Base-by-base conservation (phyloP, 2,888 invertebrate genomes). In the Myopa testacea region DNA sequence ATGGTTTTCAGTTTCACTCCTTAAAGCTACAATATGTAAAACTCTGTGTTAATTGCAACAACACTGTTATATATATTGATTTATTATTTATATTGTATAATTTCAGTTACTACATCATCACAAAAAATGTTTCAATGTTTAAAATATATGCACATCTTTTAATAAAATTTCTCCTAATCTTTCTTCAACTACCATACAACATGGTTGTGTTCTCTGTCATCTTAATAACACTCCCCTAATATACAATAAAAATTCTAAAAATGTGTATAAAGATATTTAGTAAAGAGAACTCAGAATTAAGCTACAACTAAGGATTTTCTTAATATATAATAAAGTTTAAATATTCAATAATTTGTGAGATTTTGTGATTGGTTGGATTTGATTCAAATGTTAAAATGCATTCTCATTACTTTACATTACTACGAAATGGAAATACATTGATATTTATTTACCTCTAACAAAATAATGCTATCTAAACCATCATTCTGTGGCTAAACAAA, bases 281-380 rank as follows among this genome's bases (percentile, higher is more conserved):
- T 40, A 65, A 58, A 72, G 58, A 75, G 58, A 68, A 55, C 40
- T 38, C 19, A 68, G 55, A 68, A 55, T 37, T 75, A 19, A 8
- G 45, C 45, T 45, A 55, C 34, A 55, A 55, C 65, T 75, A 67
- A 10, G 45, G 12, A 67, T 68, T 75, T 67, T 40, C 75, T 38
- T 67, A 75, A 37, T 67, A 37, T 52, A 5, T 37, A 26, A n/a
- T 52, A 60, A 38, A 72, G 12, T 40, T 72, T 37, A 73, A 45
- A 62, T 60, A 62, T 52, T 67, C n/a, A 38, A 50, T 67, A 40
- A 58, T 75, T 75, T 75, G 75, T 75, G 75, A 75, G 65, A 75
- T 75, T 75, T 75, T 75, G 73, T 73, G 45, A 45, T 26, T 55
- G 37, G 37, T 37, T 63, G 34, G n/a, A 37, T 63, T 45, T 10